phyloP scores from a whole-genome alignment of 2,113 vertebrate genomes.

The Scortum barcoo region DNA sequence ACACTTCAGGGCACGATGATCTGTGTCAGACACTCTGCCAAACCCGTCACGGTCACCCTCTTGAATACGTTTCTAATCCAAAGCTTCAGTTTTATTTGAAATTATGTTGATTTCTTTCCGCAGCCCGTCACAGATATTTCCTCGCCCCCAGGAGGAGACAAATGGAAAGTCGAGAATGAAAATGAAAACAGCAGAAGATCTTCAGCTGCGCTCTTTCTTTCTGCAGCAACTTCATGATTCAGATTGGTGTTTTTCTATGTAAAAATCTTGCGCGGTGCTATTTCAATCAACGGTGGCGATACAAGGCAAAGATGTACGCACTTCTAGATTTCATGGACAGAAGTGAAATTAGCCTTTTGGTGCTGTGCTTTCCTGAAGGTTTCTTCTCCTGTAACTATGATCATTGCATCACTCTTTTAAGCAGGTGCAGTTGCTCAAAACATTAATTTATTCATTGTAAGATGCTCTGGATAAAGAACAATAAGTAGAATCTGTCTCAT shows the following conservation, averaged over 20 bases:
- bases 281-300: slow-evolving; percentile 26
- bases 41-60: background rate
- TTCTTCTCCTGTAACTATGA: background rate
- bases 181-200: slow-evolving; percentile 5
- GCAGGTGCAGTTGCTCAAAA: background rate
- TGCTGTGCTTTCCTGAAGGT: slow-evolving; percentile 4
- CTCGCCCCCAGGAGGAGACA: slow-evolving; percentile 15
- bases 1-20: background rate
- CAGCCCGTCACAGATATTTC: background rate
- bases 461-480: background rate
- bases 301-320: background rate
- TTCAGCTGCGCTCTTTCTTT: background rate
- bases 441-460: background rate
- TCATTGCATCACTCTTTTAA: slow-evolving; percentile 4
- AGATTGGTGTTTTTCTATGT: background rate
- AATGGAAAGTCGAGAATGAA: slow-evolving; percentile 27
- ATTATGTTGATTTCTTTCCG: background rate
- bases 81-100: slow-evolving; percentile 26
- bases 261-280: background rate
- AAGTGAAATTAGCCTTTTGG: background rate
- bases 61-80: slow-evolving; percentile 15
- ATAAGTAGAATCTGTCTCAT: background rate
- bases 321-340: background rate
- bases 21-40: background rate
- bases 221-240: background rate